Evolutionary conservation across 2,113 vertebrate species (phyloP), one percentile per base, ranked within the genome.

Genomic region (Strix aluco): DNA sequence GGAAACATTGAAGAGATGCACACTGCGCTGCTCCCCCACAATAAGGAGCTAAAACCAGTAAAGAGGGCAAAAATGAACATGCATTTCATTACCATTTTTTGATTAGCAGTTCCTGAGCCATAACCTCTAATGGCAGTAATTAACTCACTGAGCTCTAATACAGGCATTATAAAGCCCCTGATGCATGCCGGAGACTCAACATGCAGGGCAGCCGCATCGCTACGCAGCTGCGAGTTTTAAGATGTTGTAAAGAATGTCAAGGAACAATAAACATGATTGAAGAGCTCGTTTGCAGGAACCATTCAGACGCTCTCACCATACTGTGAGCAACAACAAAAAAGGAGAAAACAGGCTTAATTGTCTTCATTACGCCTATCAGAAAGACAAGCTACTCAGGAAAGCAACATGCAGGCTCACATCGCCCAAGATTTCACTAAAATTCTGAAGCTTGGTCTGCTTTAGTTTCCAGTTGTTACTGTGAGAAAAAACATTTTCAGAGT

Each of bases 71-170:
- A 91, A 88, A 42, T 15, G 32, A 72, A 27, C 81, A 46, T 47
- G 40, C 79, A 88, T 95, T 95, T 96, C 80, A 93, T 97, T 86
- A 91, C 57, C 65, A 38, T 80, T 74, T 94, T 95, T 94, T 95
- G 83, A 97, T 95, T 81, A 95, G 82, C 81, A 83, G 71, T 66
- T 96, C 74, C 90, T 77, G 72, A 92, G 66, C 88, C 90, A 94
- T 69, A 96, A 92, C 63, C 36, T 86, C 94, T 90, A 79, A 95
- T 49, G 63, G 51, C 63, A 86, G 81, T 61, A 93, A 70, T 96
- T 90, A 96, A 97, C 78, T 79, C 61, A 18, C 52, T 61, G 78
- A 93, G 57, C 66, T 85, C 69, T 66, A 66, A 91, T 9, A 20
- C 36, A 55, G 89, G 72, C 38, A 25, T 66, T 62, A 47, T 21